These are phyloP conservation scores for Aptenodytes forsteri DNA, from an alignment of 2,113 vertebrate species.

Conservation along the genomic window DNA sequence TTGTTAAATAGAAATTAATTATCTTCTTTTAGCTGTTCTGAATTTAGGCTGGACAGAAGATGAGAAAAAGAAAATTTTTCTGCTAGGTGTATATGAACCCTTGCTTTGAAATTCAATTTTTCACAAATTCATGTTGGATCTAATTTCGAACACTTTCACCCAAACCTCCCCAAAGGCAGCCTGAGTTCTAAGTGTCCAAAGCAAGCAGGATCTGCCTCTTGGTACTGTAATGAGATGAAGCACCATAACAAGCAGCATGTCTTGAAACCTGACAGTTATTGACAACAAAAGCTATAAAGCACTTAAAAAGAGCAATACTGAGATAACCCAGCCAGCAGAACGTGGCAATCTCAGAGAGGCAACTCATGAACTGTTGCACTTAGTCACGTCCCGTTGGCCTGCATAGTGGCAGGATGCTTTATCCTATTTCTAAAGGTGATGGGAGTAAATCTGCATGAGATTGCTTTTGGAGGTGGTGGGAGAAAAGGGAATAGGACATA, in stretches of 20 bases:
- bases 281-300: neutral
- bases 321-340: neutral
- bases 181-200: neutral
- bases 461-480: neutral
- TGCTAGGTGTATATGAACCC: neutral
- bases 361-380: neutral
- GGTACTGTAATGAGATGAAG: neutral
- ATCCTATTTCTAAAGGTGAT: neutral
- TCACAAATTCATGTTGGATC: neutral
- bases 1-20: neutral
- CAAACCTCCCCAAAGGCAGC: neutral
- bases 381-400: rapidly evolving
- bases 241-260: neutral
- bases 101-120: neutral
- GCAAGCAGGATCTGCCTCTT: neutral
- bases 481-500: neutral
- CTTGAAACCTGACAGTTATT: neutral
- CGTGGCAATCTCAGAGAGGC: neutral
- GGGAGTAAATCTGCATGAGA: neutral
- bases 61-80: neutral
- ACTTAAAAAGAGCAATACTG: neutral
- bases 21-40: neutral
- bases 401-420: neutral
- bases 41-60: neutral
- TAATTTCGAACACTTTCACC: neutral